Base-by-base conservation (phyloP, 92 coral and sea anemone species). In the Bergia puertoricense region DNA sequence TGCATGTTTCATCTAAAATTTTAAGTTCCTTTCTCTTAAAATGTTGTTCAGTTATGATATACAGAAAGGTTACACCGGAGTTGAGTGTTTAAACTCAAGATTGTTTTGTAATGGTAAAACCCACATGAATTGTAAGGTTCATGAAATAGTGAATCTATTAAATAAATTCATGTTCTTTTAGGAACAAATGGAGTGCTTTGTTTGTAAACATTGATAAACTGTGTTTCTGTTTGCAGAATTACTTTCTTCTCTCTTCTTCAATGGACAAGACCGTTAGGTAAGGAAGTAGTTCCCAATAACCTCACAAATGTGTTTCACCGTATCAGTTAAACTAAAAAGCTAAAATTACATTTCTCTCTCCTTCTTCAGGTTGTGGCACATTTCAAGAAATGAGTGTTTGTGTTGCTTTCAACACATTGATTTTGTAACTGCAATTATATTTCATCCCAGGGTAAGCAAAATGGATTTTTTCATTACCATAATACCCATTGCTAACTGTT, bases 381-480 rank as follows among this genome's bases (percentile, higher is more conserved):
- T 97, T 54, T 97, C 99, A 43, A 96, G 99, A 88, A 89, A 91
- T 66, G 99, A 97, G 76, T 97, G 99, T 74, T 89, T 97, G 54
- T 97, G 99, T 89, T 97, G 99, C 92, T 97, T 97, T 77, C 99
- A 97, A 82, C 99, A 97, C 80, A 97, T 97, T 40, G 99, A 97
- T 85, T 97, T 97, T 74, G 99, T 97, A 36, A 97, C 99, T 23
- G 99, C 99, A 23, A 97, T 97, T 81, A 93, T 95, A 69, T 97
- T 97, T 85, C 99, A 97, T 88, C 99, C 99, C 23, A 92, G 99
- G 95, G 99, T 97, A 89, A 92, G 98, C 50, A 57, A 56, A 39
- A 37, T 8, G 37, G 3, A 36, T 72, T 62, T 1, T 62, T 62
- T 22, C 69, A 18, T 20, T 62, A 62, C 30, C 30, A 15, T 20